phyloP scores from a whole-genome alignment of 2,797 vertebrate species.

The Galagoides demidoff region DNA sequence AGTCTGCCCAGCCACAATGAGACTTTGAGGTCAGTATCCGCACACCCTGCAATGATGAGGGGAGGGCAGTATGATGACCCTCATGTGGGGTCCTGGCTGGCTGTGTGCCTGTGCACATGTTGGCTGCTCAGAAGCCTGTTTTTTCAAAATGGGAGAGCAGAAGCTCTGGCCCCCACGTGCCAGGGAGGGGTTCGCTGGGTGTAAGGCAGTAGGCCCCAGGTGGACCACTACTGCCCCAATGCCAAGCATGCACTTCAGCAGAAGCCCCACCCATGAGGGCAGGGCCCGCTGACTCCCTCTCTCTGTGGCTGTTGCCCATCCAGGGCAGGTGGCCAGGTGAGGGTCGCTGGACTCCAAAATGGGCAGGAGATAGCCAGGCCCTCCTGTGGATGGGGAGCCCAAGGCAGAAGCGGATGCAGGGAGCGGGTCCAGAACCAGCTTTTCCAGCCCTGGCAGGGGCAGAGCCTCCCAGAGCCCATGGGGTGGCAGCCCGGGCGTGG shows the following conservation, averaged over 20 bases:
- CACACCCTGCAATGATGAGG: not conserved
- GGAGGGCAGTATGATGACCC: accelerated
- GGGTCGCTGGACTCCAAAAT: not conserved
- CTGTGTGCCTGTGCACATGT: not conserved
- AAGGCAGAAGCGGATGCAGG: not conserved
- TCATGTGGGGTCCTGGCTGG: too few relatives aligned
- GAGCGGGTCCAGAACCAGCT: conserved; percentile 62
- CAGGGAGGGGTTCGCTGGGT: too few relatives aligned
- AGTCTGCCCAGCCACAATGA: not conserved
- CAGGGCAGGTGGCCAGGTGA: not conserved
- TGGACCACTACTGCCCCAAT: accelerated
- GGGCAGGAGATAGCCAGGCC: not conserved
- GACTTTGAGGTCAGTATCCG: not conserved
- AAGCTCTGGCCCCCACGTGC: accelerated
- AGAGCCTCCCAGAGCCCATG: conserved; percentile 12
- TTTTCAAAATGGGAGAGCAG: not conserved
- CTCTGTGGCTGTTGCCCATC: not conserved
- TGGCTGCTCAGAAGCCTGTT: not conserved
- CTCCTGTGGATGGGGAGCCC: not conserved
- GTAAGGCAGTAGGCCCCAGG: not conserved
- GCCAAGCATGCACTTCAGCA: accelerated
- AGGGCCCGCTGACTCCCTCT: not conserved
- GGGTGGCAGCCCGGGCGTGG: conserved; percentile 61
- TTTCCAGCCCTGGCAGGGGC: conserved; percentile 62
- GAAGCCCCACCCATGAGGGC: accelerated